Evolutionary conservation across 2,888 invertebrate genomes (phyloP).

Genomic region (Agelastica alni): DNA sequence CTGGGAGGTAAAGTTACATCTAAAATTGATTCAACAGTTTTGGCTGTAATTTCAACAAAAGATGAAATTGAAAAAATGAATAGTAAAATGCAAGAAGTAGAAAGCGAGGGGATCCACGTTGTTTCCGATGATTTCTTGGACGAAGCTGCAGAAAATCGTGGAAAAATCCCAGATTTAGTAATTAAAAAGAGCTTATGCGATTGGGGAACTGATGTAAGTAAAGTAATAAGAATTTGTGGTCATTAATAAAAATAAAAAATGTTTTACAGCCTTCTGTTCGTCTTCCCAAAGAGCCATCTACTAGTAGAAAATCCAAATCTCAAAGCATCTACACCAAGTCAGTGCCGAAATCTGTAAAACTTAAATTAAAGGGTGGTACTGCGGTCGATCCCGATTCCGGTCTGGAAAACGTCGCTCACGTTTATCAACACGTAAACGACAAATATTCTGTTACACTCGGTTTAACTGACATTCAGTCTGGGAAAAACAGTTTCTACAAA

Average conservation of each 20-base stretch:
- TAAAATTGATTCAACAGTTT: conserved; percentile 67
- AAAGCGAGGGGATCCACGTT: conserved; percentile 75
- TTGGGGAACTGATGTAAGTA: conserved; percentile 83
- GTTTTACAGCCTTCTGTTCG: conserved; percentile 49
- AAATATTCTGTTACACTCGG: conserved; percentile 83
- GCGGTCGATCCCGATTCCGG: conserved; percentile 93
- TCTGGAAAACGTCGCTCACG: conserved; percentile 77
- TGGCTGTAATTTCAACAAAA: conserved; percentile 76
- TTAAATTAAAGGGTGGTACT: conserved; percentile 77
- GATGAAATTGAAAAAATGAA: conserved; percentile 71
- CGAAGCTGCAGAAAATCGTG: conserved; percentile 64
- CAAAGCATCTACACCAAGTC: conserved; percentile 58
- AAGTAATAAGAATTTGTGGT: too few relatives aligned
- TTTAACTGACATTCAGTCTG: conserved; percentile 80
- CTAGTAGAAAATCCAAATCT: conserved; percentile 48
- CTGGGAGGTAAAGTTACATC: conserved; percentile 76
- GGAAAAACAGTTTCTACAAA: conserved; percentile 95
- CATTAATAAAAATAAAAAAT: conserved; percentile 1
- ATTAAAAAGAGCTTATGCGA: conserved; percentile 74
- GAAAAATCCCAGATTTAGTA: conserved; percentile 68
- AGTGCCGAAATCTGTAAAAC: conserved; percentile 64
- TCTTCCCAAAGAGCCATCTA: conserved; percentile 47
- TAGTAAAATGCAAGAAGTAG: conserved; percentile 68
- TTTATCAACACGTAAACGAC: conserved; percentile 63
- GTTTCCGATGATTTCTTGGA: conserved; percentile 78